Conservation (phyloP, 92 coral and sea anemone genomes). For the Scolanthus callimorphus region DNA sequence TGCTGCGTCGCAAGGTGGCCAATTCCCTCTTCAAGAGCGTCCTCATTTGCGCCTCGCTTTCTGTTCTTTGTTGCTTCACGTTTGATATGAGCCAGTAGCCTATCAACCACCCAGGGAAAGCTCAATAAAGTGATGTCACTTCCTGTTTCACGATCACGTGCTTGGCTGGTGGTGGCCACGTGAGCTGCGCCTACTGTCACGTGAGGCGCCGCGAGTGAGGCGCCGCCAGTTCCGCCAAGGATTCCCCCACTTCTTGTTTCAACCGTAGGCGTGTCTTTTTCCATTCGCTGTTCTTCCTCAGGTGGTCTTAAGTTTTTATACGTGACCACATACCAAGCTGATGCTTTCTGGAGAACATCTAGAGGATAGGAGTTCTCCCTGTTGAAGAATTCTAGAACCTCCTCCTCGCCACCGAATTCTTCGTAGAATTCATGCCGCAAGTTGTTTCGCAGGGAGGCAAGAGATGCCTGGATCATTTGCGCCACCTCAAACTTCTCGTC, state of each 20-base stretch:
- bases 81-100: conserved; percentile 65
- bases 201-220: conserved; percentile 13
- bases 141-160: conserved; percentile 16
- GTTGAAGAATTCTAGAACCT: conserved; percentile 54
- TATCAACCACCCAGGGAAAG: conserved; percentile 81
- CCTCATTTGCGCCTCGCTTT: too few species aligned
- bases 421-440: conserved; percentile 63
- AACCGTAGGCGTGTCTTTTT: conserved; percentile 1
- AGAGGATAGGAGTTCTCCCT: conserved; percentile 34
- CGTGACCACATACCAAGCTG: conserved; percentile 88
- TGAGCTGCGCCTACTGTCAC: conserved; percentile 2
- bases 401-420: conserved; percentile 75
- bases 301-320: conserved; percentile 20
- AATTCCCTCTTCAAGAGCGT: background rate
- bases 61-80: conserved; percentile 28
- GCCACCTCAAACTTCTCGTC: conserved; percentile 85
- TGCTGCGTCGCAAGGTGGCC: conserved; percentile 43
- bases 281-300: conserved; percentile 17
- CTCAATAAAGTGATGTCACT: conserved; percentile 33
- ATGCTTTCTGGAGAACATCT: conserved; percentile 70
- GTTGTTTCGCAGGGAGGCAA: conserved; percentile 63
- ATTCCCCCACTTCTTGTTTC: conserved; percentile 4
- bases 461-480: conserved; percentile 79
- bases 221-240: background rate
- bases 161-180: background rate